phyloP scores from a whole-genome alignment of 1,140 invertebrate genomes.

The Sycobia sp. region DNA sequence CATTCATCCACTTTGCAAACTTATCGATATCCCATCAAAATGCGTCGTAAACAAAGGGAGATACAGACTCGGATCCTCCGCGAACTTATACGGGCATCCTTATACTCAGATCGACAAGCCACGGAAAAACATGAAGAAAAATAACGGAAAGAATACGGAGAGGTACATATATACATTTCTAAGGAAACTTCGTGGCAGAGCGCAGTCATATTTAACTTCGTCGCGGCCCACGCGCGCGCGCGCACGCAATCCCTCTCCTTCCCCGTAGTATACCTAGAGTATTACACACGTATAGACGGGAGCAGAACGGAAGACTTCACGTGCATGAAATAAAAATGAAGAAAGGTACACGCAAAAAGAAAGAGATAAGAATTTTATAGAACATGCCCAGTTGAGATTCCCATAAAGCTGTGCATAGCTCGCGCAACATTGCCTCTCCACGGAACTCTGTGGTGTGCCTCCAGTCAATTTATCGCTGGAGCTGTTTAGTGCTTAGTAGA shows the following conservation, averaged over 20 bases:
- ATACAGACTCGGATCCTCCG: constrained; percentile 4
- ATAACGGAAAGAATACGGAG: background rate
- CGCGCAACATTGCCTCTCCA: background rate
- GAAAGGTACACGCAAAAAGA: too few relatives aligned
- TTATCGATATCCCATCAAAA: constrained; percentile 26
- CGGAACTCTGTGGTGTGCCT: constrained; percentile 3
- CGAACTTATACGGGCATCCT: background rate
- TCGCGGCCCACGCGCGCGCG: background rate
- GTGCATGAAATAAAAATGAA: too few relatives aligned
- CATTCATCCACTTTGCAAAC: constrained; percentile 4
- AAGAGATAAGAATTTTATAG: constrained; percentile 8
- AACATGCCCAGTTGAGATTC: background rate
- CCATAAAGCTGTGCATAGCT: background rate
- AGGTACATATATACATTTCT: background rate
- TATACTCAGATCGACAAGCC: background rate
- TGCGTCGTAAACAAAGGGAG: constrained; percentile 21
- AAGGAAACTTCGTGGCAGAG: constrained; percentile 6
- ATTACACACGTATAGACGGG: too few relatives aligned
- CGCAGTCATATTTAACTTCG: constrained; percentile 11
- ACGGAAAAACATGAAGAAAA: constrained; percentile 5
- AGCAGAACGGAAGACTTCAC: too few relatives aligned
- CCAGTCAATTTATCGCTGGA: constrained; percentile 5
- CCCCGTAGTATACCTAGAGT: too few relatives aligned
- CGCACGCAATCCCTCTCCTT: background rate
- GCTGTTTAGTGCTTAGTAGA: constrained; percentile 10